A percentile compares a stretch with the other conserved stretches of the same genome.
phyloP scores from a whole-genome alignment of 1,140 invertebrate species.

The Drosophila cardini region DNA sequence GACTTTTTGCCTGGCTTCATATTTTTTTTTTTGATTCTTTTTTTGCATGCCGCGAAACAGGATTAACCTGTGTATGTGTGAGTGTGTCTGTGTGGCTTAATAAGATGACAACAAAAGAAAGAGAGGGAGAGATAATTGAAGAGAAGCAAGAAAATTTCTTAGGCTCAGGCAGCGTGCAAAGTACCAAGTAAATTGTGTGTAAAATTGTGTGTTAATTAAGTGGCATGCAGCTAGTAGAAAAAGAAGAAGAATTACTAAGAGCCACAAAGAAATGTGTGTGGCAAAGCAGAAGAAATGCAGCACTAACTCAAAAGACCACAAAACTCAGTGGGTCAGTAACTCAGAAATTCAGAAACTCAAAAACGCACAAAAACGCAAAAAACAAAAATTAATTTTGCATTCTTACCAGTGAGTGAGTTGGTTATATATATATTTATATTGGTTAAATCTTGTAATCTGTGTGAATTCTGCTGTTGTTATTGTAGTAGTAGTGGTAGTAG shows the following conservation, averaged over 20 bases:
- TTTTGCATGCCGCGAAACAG: conserved; percentile 17
- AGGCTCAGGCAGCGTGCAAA: conserved; percentile 33
- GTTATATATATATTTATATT: conserved; percentile 50
- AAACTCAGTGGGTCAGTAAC: background rate
- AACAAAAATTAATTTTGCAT: conserved; percentile 72
- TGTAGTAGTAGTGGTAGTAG: conserved; percentile 16
- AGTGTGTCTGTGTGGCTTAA: conserved; percentile 41
- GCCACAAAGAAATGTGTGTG: background rate
- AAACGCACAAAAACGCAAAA: too few relatives aligned
- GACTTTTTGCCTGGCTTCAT: conserved; percentile 7
- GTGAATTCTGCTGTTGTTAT: conserved; percentile 26
- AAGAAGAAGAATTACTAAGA: background rate
- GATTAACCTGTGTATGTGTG: conserved; percentile 40
- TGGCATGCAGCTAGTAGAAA: conserved; percentile 55
- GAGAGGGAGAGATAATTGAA: conserved; percentile 6
- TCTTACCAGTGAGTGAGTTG: conserved; percentile 74
- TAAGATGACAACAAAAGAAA: conserved; percentile 35
- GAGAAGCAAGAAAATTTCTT: conserved; percentile 7
- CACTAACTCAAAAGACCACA: conserved; percentile 33
- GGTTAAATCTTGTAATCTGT: conserved; percentile 30
- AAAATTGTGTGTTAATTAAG: conserved; percentile 67
- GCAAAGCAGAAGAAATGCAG: conserved; percentile 1
- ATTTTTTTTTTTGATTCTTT: conserved; percentile 12
- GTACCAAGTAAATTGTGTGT: conserved; percentile 41
- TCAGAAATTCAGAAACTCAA: conserved; percentile 46